Evolutionary conservation across 2,113 vertebrate genomes (phyloP), one percentile per base, ranked within the genome.

Genomic region (Pomatostomus ruficeps): DNA sequence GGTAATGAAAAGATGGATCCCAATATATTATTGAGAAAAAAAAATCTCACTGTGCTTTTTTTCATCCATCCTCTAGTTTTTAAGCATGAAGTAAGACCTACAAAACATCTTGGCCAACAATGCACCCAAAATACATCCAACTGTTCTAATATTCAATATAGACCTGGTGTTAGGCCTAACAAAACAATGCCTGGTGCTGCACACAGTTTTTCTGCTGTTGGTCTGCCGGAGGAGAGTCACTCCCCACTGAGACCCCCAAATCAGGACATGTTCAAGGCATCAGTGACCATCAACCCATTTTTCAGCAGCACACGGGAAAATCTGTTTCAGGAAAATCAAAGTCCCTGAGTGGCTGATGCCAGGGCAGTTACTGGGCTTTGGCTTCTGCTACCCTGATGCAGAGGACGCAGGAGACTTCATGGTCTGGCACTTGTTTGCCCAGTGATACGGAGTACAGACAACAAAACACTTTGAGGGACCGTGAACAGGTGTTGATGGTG

Each of bases 371-470:
- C 18, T 0, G 6, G 35, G 17, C 42, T 62, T 62, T 14, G 2
- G 8, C n/a, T 55, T 46, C 28, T 5, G 21, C 55, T 31, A 14
- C 33, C 52, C 51, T 22, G 33, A 12, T 18, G 46, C 33, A 28
- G 43, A 25, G n/a, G 52, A 23, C 17, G 2, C 19, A 15, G 57
- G 29, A 29, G 67, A 11, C 36, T 80, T 40, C 36, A n/a, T 25
- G 17, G 29, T n/a, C 35, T 6, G 42, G 55, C 6, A 5, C n/a
- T 45, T 23, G 5, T 59, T 57, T 66, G 74, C n/a, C 70, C 28
- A 10, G 51, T 1, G 2, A 6, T 16, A 17, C 0, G 13, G n/a
- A 18, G 22, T 10, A 25, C 4, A 5, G 18, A 3, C 43, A 23
- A 16, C n/a, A 14, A 58, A 48, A 29, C 49, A 58, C 25, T 67